These are phyloP conservation scores for Phodopus roborovskii DNA, from an alignment of 2,113 vertebrate species.

Conservation along the genomic window DNA sequence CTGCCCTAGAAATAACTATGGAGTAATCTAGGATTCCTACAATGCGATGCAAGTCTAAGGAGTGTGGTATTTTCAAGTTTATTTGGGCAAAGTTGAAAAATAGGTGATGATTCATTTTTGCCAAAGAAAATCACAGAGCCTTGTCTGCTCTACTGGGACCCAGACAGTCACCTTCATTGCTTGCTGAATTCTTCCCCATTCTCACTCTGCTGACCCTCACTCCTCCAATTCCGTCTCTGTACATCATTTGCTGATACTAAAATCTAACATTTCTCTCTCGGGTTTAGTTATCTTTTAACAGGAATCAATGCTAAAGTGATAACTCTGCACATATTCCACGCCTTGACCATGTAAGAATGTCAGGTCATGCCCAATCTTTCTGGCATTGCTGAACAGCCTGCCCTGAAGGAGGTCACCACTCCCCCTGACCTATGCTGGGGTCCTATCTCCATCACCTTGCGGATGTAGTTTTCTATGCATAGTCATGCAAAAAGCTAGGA, in stretches of 20 bases:
- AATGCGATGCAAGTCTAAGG: not conserved
- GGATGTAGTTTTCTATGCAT: too few species aligned
- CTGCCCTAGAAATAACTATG: not conserved
- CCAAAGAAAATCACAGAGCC: not conserved
- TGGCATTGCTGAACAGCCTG: not conserved
- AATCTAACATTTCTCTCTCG: not conserved
- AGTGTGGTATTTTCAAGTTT: not conserved
- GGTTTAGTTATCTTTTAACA: constrained; percentile 2
- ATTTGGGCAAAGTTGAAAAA: not conserved
- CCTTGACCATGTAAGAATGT: not conserved
- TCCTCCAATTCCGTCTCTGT: not conserved
- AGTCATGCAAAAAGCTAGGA: not conserved
- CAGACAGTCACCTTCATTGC: not conserved
- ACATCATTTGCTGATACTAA: not conserved
- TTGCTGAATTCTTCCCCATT: not conserved
- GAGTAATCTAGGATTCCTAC: not conserved
- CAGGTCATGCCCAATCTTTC: not conserved
- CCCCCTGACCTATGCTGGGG: not conserved
- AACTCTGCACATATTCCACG: not conserved
- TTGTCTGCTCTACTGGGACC: not conserved
- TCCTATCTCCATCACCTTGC: not conserved
- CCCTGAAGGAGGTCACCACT: not conserved
- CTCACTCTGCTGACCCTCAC: not conserved
- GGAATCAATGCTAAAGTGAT: constrained; percentile 16
- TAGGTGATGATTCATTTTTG: not conserved